phyloP scores from a whole-genome alignment of 1,140 invertebrate genomes.

The Drosophila lini region DNA sequence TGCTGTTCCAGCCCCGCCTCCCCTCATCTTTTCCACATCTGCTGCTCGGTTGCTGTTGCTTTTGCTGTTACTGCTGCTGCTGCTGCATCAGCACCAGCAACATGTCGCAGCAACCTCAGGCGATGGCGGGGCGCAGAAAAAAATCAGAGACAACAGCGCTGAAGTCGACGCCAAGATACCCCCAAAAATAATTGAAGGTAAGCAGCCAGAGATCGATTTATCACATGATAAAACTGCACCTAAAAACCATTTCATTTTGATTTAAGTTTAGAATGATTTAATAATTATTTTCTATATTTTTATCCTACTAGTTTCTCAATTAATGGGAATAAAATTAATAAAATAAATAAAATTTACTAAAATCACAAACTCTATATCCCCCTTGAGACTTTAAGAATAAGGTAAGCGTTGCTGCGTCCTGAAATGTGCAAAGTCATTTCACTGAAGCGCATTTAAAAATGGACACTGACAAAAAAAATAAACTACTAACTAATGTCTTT shows the following conservation, averaged over 20 bases:
- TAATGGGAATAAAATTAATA: not conserved
- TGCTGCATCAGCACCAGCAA: constrained; percentile 60
- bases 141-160: constrained; percentile 6
- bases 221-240: not conserved
- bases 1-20: constrained; percentile 34
- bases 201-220: not conserved
- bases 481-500: not conserved
- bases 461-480: constrained; percentile 48
- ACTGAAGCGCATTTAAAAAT: constrained; percentile 23
- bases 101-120: constrained; percentile 69
- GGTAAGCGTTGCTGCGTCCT: constrained; percentile 19
- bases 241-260: not conserved
- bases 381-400: not conserved
- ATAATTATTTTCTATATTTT: not conserved
- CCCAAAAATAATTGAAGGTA: not conserved
- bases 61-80: constrained; percentile 18
- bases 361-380: not conserved
- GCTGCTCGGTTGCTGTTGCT: constrained; percentile 21
- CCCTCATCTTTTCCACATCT: constrained; percentile 20
- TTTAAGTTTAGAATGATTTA: not conserved
- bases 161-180: constrained; percentile 26
- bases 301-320: not conserved
- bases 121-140: constrained; percentile 38
- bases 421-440: constrained; percentile 67
- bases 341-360: not conserved